phyloP scores from a whole-genome alignment of 2,888 invertebrate species.

The Lagria hirta region DNA sequence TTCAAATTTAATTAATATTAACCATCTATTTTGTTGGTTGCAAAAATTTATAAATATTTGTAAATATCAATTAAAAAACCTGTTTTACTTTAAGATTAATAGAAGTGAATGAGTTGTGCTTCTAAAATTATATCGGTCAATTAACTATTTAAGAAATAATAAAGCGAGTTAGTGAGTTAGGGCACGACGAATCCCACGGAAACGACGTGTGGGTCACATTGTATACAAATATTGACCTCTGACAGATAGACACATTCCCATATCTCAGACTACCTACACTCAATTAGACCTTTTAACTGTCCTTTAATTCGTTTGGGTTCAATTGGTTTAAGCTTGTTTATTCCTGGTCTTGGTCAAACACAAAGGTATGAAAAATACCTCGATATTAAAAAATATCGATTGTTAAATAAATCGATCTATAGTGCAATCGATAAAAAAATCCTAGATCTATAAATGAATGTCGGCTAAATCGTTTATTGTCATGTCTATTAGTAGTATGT shows the following conservation, averaged over 20 bases:
- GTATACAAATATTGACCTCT: conserved; percentile 52
- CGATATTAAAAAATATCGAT: too few relatives aligned
- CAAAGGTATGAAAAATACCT: too few relatives aligned
- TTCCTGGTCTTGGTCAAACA: too few relatives aligned
- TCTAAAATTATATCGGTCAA: conserved; percentile 22
- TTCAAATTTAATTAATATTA: too few relatives aligned
- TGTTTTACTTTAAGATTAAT: neutral
- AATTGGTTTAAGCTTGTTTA: conserved; percentile 17
- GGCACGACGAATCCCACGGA: conserved; percentile 30
- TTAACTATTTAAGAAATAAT: conserved; percentile 28
- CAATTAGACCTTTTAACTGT: conserved; percentile 39
- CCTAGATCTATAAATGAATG: conserved; percentile 3
- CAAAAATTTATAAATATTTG: too few relatives aligned
- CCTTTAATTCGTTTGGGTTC: conserved; percentile 24
- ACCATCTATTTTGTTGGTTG: too few relatives aligned
- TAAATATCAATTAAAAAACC: neutral
- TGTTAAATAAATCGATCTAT: too few relatives aligned
- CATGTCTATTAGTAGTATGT: conserved; percentile 38
- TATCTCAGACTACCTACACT: conserved; percentile 43
- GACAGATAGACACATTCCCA: conserved; percentile 44
- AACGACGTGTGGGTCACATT: conserved; percentile 40
- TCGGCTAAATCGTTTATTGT: conserved; percentile 10
- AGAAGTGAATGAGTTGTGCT: conserved; percentile 11
- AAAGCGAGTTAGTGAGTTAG: conserved; percentile 22
- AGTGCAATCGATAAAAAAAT: too few relatives aligned